These are phyloP conservation scores for Neocrepidodera transversa DNA, from an alignment of 2,888 invertebrate genomes.

Conservation along the genomic window DNA sequence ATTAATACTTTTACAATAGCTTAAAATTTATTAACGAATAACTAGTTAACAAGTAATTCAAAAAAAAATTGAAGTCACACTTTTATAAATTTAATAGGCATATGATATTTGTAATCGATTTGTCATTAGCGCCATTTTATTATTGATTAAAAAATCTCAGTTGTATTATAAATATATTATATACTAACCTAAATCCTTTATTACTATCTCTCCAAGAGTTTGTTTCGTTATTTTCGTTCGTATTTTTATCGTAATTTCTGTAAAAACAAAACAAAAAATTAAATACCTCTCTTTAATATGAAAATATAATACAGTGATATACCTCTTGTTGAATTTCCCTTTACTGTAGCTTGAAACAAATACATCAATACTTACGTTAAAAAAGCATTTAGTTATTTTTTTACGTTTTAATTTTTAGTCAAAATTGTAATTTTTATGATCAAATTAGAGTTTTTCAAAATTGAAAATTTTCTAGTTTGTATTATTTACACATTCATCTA, in stretches of 20 bases:
- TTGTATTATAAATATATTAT: neutral
- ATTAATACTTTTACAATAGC: no score
- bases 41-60: no score
- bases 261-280: constrained; percentile 17
- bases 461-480: no score
- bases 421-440: neutral
- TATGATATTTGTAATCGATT: no score
- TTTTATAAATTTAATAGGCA: no score
- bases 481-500: no score
- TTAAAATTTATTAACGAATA: no score
- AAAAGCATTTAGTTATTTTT: neutral
- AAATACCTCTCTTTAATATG: no score
- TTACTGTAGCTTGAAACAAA: constrained; percentile 17
- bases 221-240: constrained; percentile 44
- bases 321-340: constrained; percentile 26
- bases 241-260: constrained; percentile 43
- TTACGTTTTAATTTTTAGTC: neutral
- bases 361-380: neutral
- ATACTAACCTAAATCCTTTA: constrained; percentile 48
- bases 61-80: no score
- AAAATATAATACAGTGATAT: neutral
- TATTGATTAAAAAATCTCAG: no score
- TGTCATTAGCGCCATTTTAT: no score
- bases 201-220: constrained; percentile 49
- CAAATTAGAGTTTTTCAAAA: neutral